Evolutionary conservation across 2,888 invertebrate species (phyloP), one percentile per base, ranked within the genome.

Genomic region (Erebia aethiops): DNA sequence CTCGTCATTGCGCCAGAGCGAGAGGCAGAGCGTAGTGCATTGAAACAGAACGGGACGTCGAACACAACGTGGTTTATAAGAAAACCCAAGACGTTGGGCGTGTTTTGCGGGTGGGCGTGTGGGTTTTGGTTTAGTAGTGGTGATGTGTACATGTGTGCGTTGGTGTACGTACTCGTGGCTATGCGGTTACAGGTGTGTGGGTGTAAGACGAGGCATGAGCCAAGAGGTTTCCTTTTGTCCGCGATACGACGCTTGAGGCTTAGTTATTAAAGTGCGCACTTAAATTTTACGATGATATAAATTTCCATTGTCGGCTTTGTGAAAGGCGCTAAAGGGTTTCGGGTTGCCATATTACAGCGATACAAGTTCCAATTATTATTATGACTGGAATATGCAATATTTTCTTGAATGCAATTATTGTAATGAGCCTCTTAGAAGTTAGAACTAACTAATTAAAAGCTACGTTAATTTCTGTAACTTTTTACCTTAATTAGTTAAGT

Each of bases 41-140:
- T 57, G 77, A 49, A 86, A 67, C 64, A 81, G 87, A 93, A 81
- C 79, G 82, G 84, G 91, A 92, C 82, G 84, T 84, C 85, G 87
- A 88, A 92, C 88, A 85, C 90, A 90, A 90, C 92, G 93, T 89
- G 93, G 93, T 92, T 92, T 93, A 92, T 92, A 93, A 93, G 93
- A 93, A 93, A 93, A 93, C 93, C 92, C 89, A 93, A 93, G 93
- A 93, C 91, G 92, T 90, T 92, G 93, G 93, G 93, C 93, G 93
- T 93, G 93, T 92, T 92, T 92, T 90, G 90, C 90, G 92, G 92
- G 90, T 91, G 92, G 92, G 92, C 91, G 92, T 91, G 89, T 87
- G 91, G 91, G 90, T 89, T 87, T 79, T 78, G 83, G 79, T 78
- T 78, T 80, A 82, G 90, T 92, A 87, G 86, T 87, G 83, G 90